These are phyloP conservation scores for Bufo gargarizans DNA, from an alignment of 2,113 vertebrate species.

Conservation along the genomic window DNA sequence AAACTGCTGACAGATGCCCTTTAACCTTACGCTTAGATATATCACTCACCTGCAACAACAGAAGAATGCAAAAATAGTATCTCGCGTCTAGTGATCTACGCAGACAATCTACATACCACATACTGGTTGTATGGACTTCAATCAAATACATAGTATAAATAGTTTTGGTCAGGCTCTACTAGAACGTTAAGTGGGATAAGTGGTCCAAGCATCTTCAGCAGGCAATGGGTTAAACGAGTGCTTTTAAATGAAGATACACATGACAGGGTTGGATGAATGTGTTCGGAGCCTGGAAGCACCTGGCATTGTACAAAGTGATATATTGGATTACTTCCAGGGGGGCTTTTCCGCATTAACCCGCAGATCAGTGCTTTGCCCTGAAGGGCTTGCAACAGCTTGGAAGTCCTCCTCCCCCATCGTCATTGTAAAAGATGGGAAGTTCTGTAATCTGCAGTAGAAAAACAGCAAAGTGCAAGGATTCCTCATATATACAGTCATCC, in stretches of 20 bases:
- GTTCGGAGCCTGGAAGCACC: conserved; percentile 21
- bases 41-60: too few species aligned
- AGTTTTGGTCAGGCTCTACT: too few species aligned
- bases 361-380: conserved; percentile 26
- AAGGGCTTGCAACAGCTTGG: conserved; percentile 21
- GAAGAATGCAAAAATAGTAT: too few species aligned
- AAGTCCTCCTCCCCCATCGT: background rate
- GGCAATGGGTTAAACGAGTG: background rate
- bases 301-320: conserved; percentile 19
- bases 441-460: background rate
- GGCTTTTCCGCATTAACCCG: conserved; percentile 29
- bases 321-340: conserved; percentile 41
- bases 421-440: conserved; percentile 3
- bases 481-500: background rate
- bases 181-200: background rate
- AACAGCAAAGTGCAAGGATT: background rate
- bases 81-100: too few species aligned
- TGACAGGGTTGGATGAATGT: conserved; percentile 37
- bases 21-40: too few species aligned
- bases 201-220: background rate
- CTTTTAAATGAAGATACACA: conserved; percentile 8
- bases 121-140: too few species aligned
- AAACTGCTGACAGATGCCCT: too few species aligned
- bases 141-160: too few species aligned
- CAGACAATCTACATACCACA: too few species aligned